A percentile compares a stretch with the other conserved stretches of the same genome.
Conservation (phyloP, 92 coral and sea anemone species). For the Porites rus region DNA sequence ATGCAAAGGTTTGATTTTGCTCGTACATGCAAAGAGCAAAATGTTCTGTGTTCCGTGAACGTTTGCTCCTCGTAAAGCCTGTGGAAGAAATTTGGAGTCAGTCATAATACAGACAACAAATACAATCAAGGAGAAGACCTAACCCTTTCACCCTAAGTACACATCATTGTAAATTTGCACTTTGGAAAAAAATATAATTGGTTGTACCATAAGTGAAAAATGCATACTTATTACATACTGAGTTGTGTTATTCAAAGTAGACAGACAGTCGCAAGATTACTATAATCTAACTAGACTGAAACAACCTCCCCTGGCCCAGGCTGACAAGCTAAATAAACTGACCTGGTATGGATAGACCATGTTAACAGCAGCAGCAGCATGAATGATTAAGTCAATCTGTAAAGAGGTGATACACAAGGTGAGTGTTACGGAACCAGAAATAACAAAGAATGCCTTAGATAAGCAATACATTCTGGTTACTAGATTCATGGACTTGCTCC, state of each 20-base stretch:
- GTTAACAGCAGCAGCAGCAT: constrained; percentile 89
- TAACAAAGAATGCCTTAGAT: too few relatives aligned
- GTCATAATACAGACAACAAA: not conserved
- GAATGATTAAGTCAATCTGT: constrained; percentile 87
- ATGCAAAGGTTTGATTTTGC: constrained; percentile 87
- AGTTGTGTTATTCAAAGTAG: too few relatives aligned
- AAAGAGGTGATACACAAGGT: constrained; percentile 1
- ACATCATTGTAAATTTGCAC: too few relatives aligned
- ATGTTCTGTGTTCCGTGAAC: constrained; percentile 87
- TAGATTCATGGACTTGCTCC: too few relatives aligned
- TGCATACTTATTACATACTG: too few relatives aligned
- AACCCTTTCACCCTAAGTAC: too few relatives aligned
- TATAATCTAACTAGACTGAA: too few relatives aligned
- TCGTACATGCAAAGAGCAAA: constrained; percentile 81
- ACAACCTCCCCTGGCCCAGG: too few relatives aligned
- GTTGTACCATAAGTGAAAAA: too few relatives aligned
- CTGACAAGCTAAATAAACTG: not conserved
- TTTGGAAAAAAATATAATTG: too few relatives aligned
- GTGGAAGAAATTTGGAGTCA: not conserved
- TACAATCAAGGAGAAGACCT: not conserved
- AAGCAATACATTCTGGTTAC: too few relatives aligned
- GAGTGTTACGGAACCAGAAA: not conserved
- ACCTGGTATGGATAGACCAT: constrained; percentile 95
- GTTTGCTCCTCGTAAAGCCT: constrained; percentile 92
- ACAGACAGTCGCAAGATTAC: too few relatives aligned